phyloP scores from a whole-genome alignment of 1,140 invertebrate genomes.

The Carposina sasakii region DNA sequence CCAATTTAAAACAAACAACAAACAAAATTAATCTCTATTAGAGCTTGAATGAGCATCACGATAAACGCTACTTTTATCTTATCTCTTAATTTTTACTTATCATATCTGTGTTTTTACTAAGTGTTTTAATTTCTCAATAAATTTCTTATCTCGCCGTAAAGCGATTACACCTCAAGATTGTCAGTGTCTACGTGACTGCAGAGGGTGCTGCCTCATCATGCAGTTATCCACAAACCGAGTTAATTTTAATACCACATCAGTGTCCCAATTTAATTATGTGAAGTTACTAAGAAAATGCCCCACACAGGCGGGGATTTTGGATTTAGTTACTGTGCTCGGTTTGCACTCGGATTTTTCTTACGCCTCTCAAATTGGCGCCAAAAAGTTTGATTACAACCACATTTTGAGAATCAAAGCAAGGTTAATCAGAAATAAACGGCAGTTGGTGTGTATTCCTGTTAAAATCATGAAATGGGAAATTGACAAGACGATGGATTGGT shows the following conservation, averaged over 20 bases:
- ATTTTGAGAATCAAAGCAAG: constrained; percentile 11
- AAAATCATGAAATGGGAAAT: constrained; percentile 34
- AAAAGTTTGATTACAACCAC: too few relatives aligned
- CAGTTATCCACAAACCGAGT: constrained; percentile 53
- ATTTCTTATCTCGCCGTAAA: constrained; percentile 55
- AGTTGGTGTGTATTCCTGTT: constrained; percentile 28
- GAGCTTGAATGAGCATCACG: too few relatives aligned
- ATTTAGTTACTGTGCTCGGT: constrained; percentile 52
- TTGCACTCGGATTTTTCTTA: too few relatives aligned
- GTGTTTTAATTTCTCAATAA: constrained; percentile 47
- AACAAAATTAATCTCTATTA: too few relatives aligned
- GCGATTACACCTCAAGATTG: too few relatives aligned
- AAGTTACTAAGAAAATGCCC: constrained; percentile 47
- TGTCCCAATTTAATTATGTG: constrained; percentile 57
- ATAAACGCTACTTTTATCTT: too few relatives aligned
- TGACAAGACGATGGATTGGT: constrained; percentile 31
- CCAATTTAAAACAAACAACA: too few relatives aligned
- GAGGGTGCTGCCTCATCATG: constrained; percentile 33
- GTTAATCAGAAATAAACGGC: constrained; percentile 21
- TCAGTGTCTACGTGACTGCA: constrained; percentile 47
- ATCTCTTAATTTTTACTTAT: too few relatives aligned
- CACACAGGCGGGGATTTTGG: constrained; percentile 40
- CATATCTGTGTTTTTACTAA: too few relatives aligned
- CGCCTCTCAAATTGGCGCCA: too few relatives aligned
- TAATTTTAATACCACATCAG: constrained; percentile 48